phyloP scores from a whole-genome alignment of 2,888 invertebrate genomes.

The Scaptodrosophila latifasciaeformis region DNA sequence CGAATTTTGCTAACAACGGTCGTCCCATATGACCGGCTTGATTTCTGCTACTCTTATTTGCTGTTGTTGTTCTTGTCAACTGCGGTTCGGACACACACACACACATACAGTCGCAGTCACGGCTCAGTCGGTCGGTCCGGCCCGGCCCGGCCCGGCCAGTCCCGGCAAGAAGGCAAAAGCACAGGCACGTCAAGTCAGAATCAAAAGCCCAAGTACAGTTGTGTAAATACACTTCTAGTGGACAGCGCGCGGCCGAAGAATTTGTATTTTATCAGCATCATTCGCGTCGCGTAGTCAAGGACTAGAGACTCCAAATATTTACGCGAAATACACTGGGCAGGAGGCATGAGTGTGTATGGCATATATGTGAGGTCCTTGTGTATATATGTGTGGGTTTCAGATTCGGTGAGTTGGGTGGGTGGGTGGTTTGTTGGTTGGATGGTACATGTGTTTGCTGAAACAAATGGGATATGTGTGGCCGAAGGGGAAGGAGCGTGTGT shows the following conservation, averaged over 20 bases:
- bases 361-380: slow-evolving; percentile 13
- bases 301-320: slow-evolving; percentile 68
- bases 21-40: too few species aligned
- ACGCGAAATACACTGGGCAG: slow-evolving; percentile 57
- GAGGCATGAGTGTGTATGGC: slow-evolving; percentile 5
- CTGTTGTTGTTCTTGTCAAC: too few species aligned
- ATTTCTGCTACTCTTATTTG: too few species aligned
- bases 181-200: too few species aligned
- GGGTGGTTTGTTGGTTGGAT: too few species aligned
- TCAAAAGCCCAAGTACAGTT: slow-evolving; percentile 70
- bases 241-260: slow-evolving; percentile 67
- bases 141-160: slow-evolving; percentile 58
- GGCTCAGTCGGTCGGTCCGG: slow-evolving; percentile 23
- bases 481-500: slow-evolving; percentile 32
- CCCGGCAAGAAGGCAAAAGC: too few species aligned
- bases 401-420: slow-evolving; percentile 16
- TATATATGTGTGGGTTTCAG: slow-evolving; percentile 7
- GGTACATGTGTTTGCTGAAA: slow-evolving; percentile 40
- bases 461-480: slow-evolving; percentile 64
- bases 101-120: too few species aligned
- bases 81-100: too few species aligned
- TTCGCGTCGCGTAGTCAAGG: slow-evolving; percentile 69
- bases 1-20: too few species aligned
- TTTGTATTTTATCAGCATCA: slow-evolving; percentile 67
- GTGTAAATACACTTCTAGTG: slow-evolving; percentile 61